phyloP scores from a whole-genome alignment of 2,113 vertebrate genomes.

The Oriolus oriolus region DNA sequence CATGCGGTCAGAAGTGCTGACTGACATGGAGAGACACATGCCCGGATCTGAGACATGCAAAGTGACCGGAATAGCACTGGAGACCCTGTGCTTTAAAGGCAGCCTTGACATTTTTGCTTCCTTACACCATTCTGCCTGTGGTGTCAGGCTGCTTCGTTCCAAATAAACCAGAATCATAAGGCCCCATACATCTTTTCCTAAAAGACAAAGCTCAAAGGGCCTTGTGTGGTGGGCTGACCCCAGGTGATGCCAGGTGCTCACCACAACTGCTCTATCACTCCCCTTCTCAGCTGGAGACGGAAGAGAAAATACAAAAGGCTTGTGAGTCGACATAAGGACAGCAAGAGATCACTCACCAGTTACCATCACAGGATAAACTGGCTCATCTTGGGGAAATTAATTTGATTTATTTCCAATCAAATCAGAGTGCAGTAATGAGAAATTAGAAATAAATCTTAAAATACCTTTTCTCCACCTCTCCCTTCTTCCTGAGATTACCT shows the following conservation, averaged over 20 bases:
- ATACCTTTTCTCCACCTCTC: background rate
- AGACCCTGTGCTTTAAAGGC: background rate
- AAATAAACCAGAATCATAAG: background rate
- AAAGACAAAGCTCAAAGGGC: background rate
- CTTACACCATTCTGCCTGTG: background rate
- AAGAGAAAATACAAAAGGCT: background rate
- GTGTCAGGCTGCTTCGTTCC: background rate
- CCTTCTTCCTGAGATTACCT: background rate
- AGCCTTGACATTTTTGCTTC: background rate
- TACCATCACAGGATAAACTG: rapidly evolving
- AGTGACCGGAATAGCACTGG: background rate
- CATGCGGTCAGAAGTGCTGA: background rate
- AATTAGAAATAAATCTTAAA: background rate
- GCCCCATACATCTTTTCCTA: background rate
- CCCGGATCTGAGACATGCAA: background rate
- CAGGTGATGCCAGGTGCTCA: background rate
- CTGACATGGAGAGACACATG: rapidly evolving
- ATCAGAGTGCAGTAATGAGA: background rate
- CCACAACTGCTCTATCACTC: background rate
- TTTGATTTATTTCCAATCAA: background rate
- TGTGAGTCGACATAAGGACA: background rate
- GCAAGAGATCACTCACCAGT: background rate
- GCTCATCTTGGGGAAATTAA: background rate
- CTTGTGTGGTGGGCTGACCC: background rate
- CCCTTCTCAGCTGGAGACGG: background rate